Base-by-base conservation (phyloP, 2,888 invertebrate genomes). In the Spodoptera picta region DNA sequence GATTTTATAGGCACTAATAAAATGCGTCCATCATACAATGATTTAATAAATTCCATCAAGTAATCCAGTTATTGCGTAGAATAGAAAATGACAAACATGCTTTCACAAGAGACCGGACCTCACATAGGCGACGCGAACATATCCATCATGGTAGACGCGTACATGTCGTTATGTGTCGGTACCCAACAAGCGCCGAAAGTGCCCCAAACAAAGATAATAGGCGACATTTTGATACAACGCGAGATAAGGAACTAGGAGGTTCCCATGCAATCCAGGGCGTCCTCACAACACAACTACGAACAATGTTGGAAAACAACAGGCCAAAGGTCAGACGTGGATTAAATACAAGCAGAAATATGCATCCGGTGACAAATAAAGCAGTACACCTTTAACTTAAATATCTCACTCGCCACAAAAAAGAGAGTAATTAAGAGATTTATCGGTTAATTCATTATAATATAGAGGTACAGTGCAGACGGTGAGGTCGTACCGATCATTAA, bases 211-310 rank as follows among this genome's bases (percentile, higher is more conserved):
- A 84, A 94, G 94, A 94, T 94, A 94, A 93, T 93, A 87, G 93
- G 90, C 91, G 92, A 94, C 94, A 94, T 87, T 88, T 85, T 86
- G 94, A 94, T 94, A 94, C 94, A 93, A 91, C 88, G 83, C 81
- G 74, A 91, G 94, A 94, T 94, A 94, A 93, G 86, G 81, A 79
- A 68, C 73, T 81, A 85, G 87, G 86, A 87, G 90, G 90, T 93
- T 94, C 94, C 92, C 93, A 93, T 92, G 92, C 85, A 82, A 86
- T 85, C 87, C 86, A 86, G 85, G 84, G 85, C 87, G 85, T 87
- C 85, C 84, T 84, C 79, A 75, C 79, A 75, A 76, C 78, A 75
- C 79, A 76, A 76, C 78, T 75, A 82, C 80, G 79, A 84, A 79
- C 79, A 77, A 79, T 82, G 63, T 69, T 69, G 62, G 73, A 78